Evolutionary conservation across 2,797 vertebrate genomes (phyloP), one percentile per base, ranked within the genome.

Genomic region (Cichlasoma orientale): DNA sequence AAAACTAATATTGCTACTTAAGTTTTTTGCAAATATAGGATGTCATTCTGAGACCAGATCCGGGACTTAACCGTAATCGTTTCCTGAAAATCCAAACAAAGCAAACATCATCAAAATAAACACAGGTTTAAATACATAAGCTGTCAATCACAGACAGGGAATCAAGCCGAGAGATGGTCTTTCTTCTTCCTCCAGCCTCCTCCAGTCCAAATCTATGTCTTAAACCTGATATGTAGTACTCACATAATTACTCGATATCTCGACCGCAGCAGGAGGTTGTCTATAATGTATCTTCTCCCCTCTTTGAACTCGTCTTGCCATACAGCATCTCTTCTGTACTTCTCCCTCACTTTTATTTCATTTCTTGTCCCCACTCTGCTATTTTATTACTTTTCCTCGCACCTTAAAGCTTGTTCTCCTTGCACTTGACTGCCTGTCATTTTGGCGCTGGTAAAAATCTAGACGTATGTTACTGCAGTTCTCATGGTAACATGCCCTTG

Each of bases 71-170:
- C 16, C 41, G 6, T 68, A 19, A 27, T 3, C 13, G 25, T n/a
- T 50, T 68, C 47, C 47, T 72, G 36, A 75, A 57, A 29, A 55
- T n/a, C 70, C 33, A 77, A 21, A 72, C 1, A 25, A 41, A 74
- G 6, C 14, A 72, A 80, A 72, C 52, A 66, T 38, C 23, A 14
- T 55, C n/a, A 31, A 58, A 58, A 1, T 57, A 36, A 75, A 33
- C 10, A 54, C 19, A 8, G 38, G 31, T 47, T 71, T 56, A 74
- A 80, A 75, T 18, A 72, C 38, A 36, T 3, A 16, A 58, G 61
- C 23, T 78, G 87, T 82, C 83, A 78, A 38, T 83, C 77, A 89
- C 57, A 70, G 29, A 57, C 29, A 38, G 61, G 36, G 63, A 83
- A 78, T 79, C 54, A 69, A 72, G 53, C 5, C 78, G 50, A 79